Base-by-base conservation (phyloP, 2,113 vertebrate genomes). In the Entomyzon cyanotis region DNA sequence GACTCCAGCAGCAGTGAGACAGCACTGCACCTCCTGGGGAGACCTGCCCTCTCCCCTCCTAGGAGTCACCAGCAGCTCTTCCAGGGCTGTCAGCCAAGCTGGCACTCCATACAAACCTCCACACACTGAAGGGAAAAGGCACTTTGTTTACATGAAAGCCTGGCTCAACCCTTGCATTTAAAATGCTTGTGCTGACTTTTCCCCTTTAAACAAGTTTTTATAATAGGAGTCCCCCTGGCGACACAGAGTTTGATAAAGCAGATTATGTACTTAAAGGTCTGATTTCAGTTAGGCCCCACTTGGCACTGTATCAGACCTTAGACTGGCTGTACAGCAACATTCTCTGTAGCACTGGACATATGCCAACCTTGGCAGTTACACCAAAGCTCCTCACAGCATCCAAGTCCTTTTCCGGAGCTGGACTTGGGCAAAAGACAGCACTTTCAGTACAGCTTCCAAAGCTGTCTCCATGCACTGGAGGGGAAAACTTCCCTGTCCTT, bases 241-340 rank as follows among this genome's bases (percentile, higher is more conserved):
- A 52, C 5, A 28, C 58, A 2, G 1, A 59, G 59, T 21, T 58
- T 33, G 25, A 39, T 13, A 65, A 50, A 50, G 33, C 62, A 59
- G n/a, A 41, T 19, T 33, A 6, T 7, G 19, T 7, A 37, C 68
- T 53, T 13, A 8, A 52, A 31, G 24, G 28, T 30, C 70, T 6
- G 27, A 37, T 47, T 52, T 50, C 68, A 69, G 49, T 28, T 4
- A 47, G 71, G 49, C 46, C 52, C 23, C 33, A 1, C 53, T 33
- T 20, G 0, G 7, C 19, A 7, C 5, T 0, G 3, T 3, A 9
- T 15, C 35, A 35, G 39, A 12, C 14, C 58, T 55, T 25, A 27
- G 68, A 10, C 11, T 13, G 37, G 25, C 28, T 89, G 52, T 20
- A 46, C 62, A 75, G 64, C 50, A 49, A 1, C 28, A 5, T 16